These are phyloP conservation scores for Brienomyrus brachyistius DNA, from an alignment of 2,113 vertebrate species.

Conservation along the genomic window DNA sequence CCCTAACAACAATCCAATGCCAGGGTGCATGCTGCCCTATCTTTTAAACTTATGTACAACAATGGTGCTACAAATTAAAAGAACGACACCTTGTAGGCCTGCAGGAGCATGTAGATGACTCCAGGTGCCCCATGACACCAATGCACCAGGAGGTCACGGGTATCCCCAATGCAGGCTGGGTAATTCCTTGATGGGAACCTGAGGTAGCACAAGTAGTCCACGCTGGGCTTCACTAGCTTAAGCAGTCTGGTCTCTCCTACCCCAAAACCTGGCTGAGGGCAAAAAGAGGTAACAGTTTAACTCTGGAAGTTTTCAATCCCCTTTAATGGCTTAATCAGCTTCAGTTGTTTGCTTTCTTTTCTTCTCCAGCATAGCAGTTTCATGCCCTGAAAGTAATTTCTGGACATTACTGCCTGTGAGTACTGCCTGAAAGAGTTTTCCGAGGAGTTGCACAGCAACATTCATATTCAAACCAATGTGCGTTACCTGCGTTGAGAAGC, in stretches of 20 bases:
- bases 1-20: not conserved
- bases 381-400: not conserved
- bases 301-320: not conserved
- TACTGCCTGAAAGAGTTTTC: not conserved
- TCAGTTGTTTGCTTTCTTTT: not conserved
- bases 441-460: not conserved
- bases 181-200: conserved; percentile 85
- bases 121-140: conserved; percentile 95
- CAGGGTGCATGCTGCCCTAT: not conserved
- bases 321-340: not conserved
- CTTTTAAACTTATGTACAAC: not conserved
- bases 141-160: conserved; percentile 81
- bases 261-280: conserved; percentile 57
- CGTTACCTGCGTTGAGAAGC: conserved; percentile 1
- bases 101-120: conserved; percentile 87
- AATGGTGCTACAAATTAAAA: not conserved
- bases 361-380: not conserved
- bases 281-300: not conserved
- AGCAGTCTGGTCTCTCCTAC: conserved; percentile 60
- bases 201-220: conserved; percentile 81
- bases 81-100: conserved; percentile 80
- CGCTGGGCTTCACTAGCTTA: conserved; percentile 78
- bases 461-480: conserved; percentile 11
- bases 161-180: conserved; percentile 78
- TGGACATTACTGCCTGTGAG: not conserved